Conservation (phyloP, 2,797 vertebrate species). For the Epinephelus malabaricus region DNA sequence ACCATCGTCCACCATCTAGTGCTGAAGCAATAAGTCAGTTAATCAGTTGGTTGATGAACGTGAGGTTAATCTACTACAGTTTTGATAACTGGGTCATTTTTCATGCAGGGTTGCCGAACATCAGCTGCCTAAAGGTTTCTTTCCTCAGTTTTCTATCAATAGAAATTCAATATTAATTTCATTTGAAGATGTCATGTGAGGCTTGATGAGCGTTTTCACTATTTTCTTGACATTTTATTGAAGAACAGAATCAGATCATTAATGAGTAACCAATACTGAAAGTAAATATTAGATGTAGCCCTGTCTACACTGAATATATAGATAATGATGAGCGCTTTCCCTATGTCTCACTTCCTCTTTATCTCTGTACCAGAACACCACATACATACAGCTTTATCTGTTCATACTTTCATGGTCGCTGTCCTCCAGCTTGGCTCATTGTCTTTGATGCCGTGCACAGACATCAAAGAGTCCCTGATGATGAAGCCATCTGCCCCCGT, state of each 20-base stretch:
- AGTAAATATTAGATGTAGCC: not conserved
- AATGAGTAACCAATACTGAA: not conserved
- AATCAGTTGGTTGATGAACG: not conserved
- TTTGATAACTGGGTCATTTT: not conserved
- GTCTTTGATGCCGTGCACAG: slow-evolving; percentile 72
- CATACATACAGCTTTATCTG: slow-evolving; percentile 40
- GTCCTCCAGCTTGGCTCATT: slow-evolving; percentile 52
- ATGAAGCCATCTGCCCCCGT: slow-evolving; percentile 77
- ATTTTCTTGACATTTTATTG: slow-evolving; percentile 6
- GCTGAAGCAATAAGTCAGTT: not conserved
- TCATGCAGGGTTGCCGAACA: not conserved
- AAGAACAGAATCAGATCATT: not conserved
- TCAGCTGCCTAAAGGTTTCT: not conserved
- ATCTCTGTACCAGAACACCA: slow-evolving; percentile 19
- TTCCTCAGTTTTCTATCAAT: not conserved
- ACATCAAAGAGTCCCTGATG: slow-evolving; percentile 77
- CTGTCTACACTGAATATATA: not conserved
- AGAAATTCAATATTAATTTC: not conserved
- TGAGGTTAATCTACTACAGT: not conserved
- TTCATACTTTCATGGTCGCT: slow-evolving; percentile 53
- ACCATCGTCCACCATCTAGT: not conserved
- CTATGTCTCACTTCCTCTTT: not conserved
- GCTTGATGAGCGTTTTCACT: not conserved
- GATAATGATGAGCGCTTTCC: not conserved
- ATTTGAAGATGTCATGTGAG: not conserved